Conservation (phyloP, 2,888 invertebrate genomes). For the Anagyrus pseudococci region DNA sequence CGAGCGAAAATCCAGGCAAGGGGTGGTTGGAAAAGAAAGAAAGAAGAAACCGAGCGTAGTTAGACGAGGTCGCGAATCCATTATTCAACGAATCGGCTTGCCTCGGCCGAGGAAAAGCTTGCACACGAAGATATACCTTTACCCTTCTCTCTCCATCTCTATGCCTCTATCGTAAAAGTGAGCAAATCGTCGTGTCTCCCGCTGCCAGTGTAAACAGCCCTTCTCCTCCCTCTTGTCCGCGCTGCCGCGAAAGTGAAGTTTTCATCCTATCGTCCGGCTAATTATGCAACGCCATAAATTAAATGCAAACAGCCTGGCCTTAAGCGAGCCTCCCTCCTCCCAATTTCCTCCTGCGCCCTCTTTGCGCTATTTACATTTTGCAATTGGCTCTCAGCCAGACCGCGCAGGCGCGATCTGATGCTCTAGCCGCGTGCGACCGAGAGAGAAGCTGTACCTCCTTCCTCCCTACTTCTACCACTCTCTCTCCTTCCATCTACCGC, state of each 20-base stretch:
- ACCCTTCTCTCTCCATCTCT: too few relatives aligned
- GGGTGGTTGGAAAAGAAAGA: too few relatives aligned
- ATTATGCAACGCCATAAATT: slow-evolving; percentile 46
- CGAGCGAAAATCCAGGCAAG: slow-evolving; percentile 6
- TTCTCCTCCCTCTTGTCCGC: not conserved
- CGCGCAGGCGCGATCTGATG: too few relatives aligned
- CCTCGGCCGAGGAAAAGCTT: not conserved
- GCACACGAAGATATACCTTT: too few relatives aligned
- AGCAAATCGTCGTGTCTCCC: slow-evolving; percentile 20
- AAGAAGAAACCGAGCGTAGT: too few relatives aligned
- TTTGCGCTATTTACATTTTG: slow-evolving; percentile 34
- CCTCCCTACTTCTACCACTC: too few relatives aligned
- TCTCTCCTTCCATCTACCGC: not conserved
- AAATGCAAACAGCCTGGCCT: slow-evolving; percentile 40
- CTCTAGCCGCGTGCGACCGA: not conserved
- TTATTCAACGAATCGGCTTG: slow-evolving; percentile 23
- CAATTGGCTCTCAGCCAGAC: slow-evolving; percentile 30
- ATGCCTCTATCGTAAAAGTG: slow-evolving; percentile 20
- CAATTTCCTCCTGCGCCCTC: not conserved
- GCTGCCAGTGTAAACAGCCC: slow-evolving; percentile 17
- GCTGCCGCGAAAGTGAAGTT: slow-evolving; percentile 31
- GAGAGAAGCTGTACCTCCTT: too few relatives aligned
- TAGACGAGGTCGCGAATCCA: slow-evolving; percentile 10
- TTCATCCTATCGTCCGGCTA: slow-evolving; percentile 41
- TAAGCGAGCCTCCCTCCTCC: not conserved